Base-by-base conservation (phyloP, 2,797 vertebrate species). In the Enteromius treurensis region DNA sequence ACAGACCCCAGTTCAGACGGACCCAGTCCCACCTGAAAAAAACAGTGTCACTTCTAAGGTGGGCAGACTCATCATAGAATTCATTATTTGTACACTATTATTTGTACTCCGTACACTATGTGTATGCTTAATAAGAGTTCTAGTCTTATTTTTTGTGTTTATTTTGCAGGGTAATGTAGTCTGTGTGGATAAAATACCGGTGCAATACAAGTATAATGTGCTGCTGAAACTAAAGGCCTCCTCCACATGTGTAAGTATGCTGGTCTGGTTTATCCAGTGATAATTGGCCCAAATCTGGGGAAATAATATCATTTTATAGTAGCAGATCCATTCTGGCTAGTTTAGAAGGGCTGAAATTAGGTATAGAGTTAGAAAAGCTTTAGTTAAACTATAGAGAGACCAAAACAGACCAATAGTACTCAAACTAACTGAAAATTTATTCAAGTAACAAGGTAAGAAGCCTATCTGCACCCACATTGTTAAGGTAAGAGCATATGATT, bases 171-270 rank as follows among this genome's bases (percentile, higher is more conserved):
- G 84, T 0, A 90, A 89, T 1, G 92, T 95, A 17, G 67, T 90
- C 19, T 95, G 95, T 51, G 93, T 95, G 65, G 87, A 79, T 82
- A 91, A 94, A 87, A 92, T 92, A 53, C 89, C 82, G 0, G 85
- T 92, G 37, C 88, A 87, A 86, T 86, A 92, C 88, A 95, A 90
- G 90, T 91, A 92, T 0, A 90, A 91, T 4, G 90, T 95, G 88
- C 91, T 37, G 81, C 90, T 95, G 67, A 93, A 91, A 78, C 92
- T 95, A 42, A 92, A 90, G 79, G 49, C 82, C 5, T 21, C 82
- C 1, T 92, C 94, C 87, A 92, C 4, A 76, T 95, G 95, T 87
- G 95, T 95, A 90, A 94, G 95, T 92, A 45, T 45, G 82, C 40
- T 88, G 13, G 84, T 42, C 6, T 69, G 8, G 26, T 64, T 11